These are phyloP conservation scores for Oreochromis grahami DNA, from an alignment of 2,797 vertebrate species.

Conservation along the genomic window DNA sequence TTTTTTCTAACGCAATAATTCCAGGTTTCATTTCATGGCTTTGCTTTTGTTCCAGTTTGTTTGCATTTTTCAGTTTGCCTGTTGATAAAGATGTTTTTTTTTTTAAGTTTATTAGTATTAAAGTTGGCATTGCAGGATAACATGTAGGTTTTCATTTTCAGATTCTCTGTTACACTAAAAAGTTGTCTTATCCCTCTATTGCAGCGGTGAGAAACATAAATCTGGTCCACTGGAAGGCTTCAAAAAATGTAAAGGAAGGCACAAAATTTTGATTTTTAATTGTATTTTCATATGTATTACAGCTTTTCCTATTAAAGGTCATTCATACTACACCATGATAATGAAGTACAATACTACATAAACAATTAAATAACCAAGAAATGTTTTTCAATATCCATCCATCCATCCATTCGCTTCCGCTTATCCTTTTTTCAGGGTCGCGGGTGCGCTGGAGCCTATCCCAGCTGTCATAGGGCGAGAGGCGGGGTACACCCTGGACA, in stretches of 20 bases:
- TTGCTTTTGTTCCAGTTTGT: rapidly evolving
- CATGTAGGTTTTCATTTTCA: background rate
- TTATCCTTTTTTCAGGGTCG: too few species aligned
- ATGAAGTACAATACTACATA: background rate
- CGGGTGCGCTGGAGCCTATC: too few species aligned
- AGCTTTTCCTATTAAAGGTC: background rate
- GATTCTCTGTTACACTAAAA: background rate
- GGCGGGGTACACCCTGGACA: too few species aligned
- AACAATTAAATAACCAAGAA: too few species aligned
- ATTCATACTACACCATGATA: background rate
- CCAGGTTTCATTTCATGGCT: background rate
- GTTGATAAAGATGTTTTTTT: rapidly evolving
- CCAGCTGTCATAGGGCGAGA: too few species aligned
- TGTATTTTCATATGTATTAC: background rate
- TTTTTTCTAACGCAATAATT: background rate
- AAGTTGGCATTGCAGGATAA: background rate
- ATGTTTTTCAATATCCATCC: too few species aligned
- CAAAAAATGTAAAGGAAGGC: background rate
- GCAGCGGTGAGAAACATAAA: background rate
- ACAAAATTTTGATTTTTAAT: background rate
- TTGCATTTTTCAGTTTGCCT: background rate
- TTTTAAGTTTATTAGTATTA: background rate
- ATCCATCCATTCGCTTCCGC: too few species aligned
- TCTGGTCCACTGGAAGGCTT: background rate
- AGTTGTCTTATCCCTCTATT: background rate